phyloP scores from a whole-genome alignment of 64 coral and sea anemone genomes.

The Astreopora myriophthalma region DNA sequence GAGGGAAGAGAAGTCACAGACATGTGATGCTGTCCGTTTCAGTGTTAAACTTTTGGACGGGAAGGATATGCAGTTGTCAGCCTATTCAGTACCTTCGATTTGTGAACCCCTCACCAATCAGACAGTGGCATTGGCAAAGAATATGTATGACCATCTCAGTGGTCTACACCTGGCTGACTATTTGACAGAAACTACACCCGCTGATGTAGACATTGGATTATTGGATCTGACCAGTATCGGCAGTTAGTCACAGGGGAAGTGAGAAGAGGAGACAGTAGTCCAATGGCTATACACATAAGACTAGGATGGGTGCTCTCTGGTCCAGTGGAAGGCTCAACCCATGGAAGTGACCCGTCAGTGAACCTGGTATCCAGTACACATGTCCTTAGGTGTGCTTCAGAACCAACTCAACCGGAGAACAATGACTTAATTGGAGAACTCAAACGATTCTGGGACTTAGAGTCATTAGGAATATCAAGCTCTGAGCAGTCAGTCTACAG shows the following conservation, averaged over 20 bases:
- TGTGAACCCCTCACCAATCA: slow-evolving; percentile 53
- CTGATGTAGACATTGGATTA: slow-evolving; percentile 46
- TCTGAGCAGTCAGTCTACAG: no score
- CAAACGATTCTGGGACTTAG: no score
- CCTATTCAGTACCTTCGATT: slow-evolving; percentile 49
- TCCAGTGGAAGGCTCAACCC: slow-evolving; percentile 12
- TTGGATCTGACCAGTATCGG: slow-evolving; percentile 67
- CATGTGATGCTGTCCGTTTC: neutral
- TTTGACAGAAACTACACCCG: neutral
- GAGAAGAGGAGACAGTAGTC: slow-evolving; percentile 11
- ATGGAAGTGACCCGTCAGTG: neutral
- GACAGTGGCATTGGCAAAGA: neutral
- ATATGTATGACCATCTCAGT: slow-evolving; percentile 29
- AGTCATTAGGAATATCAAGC: no score
- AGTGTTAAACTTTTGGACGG: neutral
- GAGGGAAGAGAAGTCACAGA: neutral
- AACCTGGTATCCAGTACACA: slow-evolving; percentile 31
- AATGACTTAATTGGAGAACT: no score
- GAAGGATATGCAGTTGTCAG: neutral
- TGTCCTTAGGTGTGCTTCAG: slow-evolving; percentile 5
- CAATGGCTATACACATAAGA: slow-evolving; percentile 42
- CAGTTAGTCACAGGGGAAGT: no score
- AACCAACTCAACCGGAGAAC: neutral
- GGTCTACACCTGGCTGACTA: slow-evolving; percentile 53
- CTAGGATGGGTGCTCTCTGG: slow-evolving; percentile 43